Conservation (phyloP, 2,888 invertebrate species). For the Himalopsyche anomala region DNA sequence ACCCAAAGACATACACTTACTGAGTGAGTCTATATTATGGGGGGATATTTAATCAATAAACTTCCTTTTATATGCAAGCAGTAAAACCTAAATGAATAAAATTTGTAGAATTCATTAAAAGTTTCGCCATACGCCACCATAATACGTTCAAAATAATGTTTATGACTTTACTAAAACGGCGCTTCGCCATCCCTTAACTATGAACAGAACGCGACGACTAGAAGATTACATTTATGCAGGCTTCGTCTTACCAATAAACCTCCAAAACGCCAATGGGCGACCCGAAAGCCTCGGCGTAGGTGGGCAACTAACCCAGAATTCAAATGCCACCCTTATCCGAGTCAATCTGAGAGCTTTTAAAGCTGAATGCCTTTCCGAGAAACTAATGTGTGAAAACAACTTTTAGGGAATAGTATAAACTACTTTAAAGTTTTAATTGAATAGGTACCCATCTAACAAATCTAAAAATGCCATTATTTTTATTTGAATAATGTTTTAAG, state of each 20-base stretch:
- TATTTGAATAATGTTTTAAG: no score
- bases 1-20: no score
- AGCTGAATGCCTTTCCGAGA: not conserved
- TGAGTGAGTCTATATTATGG: no score
- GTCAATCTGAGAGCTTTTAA: slow-evolving; percentile 37
- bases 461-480: no score
- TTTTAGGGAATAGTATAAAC: slow-evolving; percentile 33
- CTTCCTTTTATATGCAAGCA: no score
- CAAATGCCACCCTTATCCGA: slow-evolving; percentile 38
- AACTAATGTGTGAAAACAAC: slow-evolving; percentile 41
- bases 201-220: slow-evolving; percentile 25
- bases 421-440: slow-evolving; percentile 42
- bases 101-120: slow-evolving; percentile 7
- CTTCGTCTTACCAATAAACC: slow-evolving; percentile 43
- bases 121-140: not conserved
- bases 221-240: slow-evolving; percentile 42
- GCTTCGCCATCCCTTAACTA: slow-evolving; percentile 3
- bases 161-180: slow-evolving; percentile 18
- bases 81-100: not conserved
- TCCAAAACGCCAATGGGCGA: slow-evolving; percentile 40
- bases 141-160: slow-evolving; percentile 24
- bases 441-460: slow-evolving; percentile 1
- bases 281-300: not conserved
- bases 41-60: no score
- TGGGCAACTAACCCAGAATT: slow-evolving; percentile 34